Conservation (phyloP, 2,113 vertebrate species). For the Percopsis transmontana region DNA sequence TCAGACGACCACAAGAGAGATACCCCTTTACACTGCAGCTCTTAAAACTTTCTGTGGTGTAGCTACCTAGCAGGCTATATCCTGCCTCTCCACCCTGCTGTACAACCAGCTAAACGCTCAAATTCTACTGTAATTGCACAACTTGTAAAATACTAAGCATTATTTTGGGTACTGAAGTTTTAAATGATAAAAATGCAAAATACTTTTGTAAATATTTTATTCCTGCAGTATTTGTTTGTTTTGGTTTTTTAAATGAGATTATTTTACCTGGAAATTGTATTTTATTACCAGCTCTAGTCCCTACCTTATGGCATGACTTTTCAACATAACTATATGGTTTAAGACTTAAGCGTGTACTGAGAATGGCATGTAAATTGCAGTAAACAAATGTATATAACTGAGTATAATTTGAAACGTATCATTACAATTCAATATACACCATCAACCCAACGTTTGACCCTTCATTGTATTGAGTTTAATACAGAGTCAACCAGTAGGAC, state of each 20-base stretch:
- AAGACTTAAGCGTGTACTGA: neutral
- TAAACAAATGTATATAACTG: conserved; percentile 55
- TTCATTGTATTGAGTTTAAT: no score
- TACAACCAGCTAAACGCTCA: conserved; percentile 36
- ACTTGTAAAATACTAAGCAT: conserved; percentile 22
- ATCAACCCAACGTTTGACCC: no score
- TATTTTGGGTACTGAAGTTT: conserved; percentile 61
- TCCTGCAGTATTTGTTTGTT: conserved; percentile 30
- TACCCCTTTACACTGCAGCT: conserved; percentile 14
- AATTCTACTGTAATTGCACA: conserved; percentile 55
- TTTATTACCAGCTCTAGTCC: conserved; percentile 51
- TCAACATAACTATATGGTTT: conserved; percentile 12
- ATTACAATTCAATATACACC: neutral
- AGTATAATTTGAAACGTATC: conserved; percentile 26
- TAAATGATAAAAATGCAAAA: conserved; percentile 43
- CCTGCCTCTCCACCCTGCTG: conserved; percentile 43
- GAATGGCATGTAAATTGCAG: conserved; percentile 57
- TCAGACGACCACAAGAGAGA: conserved; percentile 39
- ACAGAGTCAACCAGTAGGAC: no score
- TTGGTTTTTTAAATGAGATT: conserved; percentile 48
- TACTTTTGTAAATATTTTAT: conserved; percentile 63
- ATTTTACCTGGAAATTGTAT: conserved; percentile 51
- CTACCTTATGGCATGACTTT: conserved; percentile 17
- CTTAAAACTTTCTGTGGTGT: neutral
- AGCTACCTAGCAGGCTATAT: neutral